phyloP scores from a whole-genome alignment of 2,797 vertebrate genomes.

The Limosa lapponica region DNA sequence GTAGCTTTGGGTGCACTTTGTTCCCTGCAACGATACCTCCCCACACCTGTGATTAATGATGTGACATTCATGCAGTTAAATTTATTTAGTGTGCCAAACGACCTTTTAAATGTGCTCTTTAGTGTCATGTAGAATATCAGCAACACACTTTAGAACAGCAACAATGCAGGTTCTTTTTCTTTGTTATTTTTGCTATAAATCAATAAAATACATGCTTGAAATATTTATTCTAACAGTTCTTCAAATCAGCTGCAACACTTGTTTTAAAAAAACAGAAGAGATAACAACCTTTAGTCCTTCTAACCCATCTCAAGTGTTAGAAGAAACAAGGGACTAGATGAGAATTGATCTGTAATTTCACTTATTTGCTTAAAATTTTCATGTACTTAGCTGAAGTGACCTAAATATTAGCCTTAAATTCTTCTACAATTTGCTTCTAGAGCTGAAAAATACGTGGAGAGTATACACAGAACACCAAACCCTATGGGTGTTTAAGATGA shows the following conservation, averaged over 20 bases:
- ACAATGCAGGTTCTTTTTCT: not conserved
- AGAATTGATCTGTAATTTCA: not conserved
- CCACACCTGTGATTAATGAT: fast-evolving
- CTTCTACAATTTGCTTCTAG: not conserved
- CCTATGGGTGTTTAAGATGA: not conserved
- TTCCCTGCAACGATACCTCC: not conserved
- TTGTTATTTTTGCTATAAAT: not conserved
- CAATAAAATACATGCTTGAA: not conserved
- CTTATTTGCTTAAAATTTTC: not conserved
- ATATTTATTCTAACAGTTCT: not conserved
- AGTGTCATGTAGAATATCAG: not conserved
- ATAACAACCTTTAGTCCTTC: not conserved
- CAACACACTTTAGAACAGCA: not conserved
- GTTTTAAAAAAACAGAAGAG: not conserved
- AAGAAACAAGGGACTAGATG: not conserved
- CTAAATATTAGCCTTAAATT: not conserved
- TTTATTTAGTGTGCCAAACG: not conserved
- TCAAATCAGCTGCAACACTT: not conserved
- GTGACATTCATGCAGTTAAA: not conserved
- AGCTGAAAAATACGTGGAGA: not conserved
- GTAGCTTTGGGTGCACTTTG: fast-evolving
- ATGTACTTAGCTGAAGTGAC: not conserved
- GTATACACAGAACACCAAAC: not conserved
- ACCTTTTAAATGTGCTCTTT: not conserved
- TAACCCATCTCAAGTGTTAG: not conserved